These are phyloP conservation scores for Tenodera sinensis DNA, from an alignment of 2,888 invertebrate species.

Conservation along the genomic window DNA sequence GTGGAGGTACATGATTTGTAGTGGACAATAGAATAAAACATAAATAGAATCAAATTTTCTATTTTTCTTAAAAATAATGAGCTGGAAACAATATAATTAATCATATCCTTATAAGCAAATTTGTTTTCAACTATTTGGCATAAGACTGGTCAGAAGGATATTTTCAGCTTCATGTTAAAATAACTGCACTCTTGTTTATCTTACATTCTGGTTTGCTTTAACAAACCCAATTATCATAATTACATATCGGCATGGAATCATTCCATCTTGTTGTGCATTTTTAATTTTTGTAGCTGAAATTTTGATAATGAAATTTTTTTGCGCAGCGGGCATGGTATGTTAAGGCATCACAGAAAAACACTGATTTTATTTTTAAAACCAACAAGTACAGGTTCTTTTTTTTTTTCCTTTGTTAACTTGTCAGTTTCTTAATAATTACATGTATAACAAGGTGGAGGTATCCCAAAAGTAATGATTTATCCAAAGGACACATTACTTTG, in stretches of 20 bases:
- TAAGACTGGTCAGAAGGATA: neutral
- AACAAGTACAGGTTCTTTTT: neutral
- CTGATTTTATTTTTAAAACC: neutral
- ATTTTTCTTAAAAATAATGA: conserved; percentile 18
- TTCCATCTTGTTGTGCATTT: conserved; percentile 26
- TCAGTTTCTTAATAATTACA: neutral
- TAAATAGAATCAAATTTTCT: conserved; percentile 12
- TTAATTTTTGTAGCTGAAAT: neutral
- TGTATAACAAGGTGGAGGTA: neutral
- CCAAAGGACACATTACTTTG: neutral
- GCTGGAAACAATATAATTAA: neutral
- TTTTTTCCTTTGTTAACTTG: neutral
- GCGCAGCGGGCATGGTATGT: neutral
- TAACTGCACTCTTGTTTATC: neutral
- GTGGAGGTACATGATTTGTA: neutral
- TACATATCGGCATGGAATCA: conserved; percentile 34
- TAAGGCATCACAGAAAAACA: neutral
- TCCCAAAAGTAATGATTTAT: neutral
- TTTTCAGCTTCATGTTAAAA: conserved; percentile 7
- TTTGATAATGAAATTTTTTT: neutral
- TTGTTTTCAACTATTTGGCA: conserved; percentile 9
- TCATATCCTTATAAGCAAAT: neutral
- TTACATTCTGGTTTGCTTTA: conserved; percentile 1
- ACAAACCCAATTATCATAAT: conserved; percentile 21
- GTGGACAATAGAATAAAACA: neutral